These are phyloP conservation scores for Antheraea mylitta DNA, from an alignment of 1,140 invertebrate genomes.

Conservation along the genomic window DNA sequence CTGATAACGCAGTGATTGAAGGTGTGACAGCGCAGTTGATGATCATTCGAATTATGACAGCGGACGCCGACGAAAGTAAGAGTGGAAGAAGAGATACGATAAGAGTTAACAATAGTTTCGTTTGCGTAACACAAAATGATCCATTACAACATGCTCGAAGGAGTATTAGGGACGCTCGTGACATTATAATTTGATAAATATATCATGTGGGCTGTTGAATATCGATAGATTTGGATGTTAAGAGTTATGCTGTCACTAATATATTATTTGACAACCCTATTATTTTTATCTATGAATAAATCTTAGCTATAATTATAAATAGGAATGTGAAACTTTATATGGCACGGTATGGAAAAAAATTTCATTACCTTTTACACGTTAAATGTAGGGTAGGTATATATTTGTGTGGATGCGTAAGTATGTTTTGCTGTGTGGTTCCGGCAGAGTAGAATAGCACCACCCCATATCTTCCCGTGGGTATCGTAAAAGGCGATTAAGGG, in stretches of 20 bases:
- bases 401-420: too few species aligned
- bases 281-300: not conserved
- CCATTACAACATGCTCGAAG: conserved; percentile 28
- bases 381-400: too few species aligned
- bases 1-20: conserved; percentile 35
- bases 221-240: not conserved
- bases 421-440: too few species aligned
- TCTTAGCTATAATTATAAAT: not conserved
- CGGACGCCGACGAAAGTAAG: conserved; percentile 40
- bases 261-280: conserved; percentile 1
- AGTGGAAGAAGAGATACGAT: conserved; percentile 34
- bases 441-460: too few species aligned
- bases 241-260: not conserved
- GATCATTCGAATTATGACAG: conserved; percentile 2
- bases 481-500: too few species aligned
- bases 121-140: conserved; percentile 34
- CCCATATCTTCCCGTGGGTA: too few species aligned
- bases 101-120: conserved; percentile 32
- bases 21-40: conserved; percentile 28
- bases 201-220: conserved; percentile 16
- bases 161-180: conserved; percentile 39
- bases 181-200: conserved; percentile 38
- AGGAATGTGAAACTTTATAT: too few species aligned
- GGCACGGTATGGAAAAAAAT: too few species aligned
- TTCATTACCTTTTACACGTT: too few species aligned